Evolutionary conservation across 2,113 vertebrate species (phyloP).

Genomic region (Leucopsar rothschildi): DNA sequence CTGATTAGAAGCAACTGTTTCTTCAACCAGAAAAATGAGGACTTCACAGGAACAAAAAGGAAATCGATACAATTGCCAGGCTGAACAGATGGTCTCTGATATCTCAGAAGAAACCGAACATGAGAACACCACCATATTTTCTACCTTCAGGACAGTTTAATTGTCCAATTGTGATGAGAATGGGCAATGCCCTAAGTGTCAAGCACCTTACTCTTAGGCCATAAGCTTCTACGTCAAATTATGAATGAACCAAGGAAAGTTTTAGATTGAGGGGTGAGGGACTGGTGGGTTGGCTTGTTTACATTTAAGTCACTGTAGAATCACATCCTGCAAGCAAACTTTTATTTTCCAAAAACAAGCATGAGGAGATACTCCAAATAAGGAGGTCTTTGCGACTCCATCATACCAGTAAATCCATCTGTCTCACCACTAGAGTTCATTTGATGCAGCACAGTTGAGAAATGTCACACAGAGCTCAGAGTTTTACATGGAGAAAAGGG

Average conservation of each 20-base stretch:
- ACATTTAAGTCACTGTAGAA: not conserved
- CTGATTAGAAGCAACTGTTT: not conserved
- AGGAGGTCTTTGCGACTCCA: not conserved
- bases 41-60: not conserved
- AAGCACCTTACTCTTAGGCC: not conserved
- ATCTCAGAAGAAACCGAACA: not conserved
- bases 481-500: not conserved
- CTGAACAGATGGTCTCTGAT: not conserved
- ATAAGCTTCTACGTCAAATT: not conserved
- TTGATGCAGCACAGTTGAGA: not conserved
- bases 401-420: not conserved
- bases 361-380: not conserved
- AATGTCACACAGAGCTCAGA: not conserved
- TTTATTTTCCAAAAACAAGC: not conserved
- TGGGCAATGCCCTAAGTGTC: fast-evolving
- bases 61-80: not conserved
- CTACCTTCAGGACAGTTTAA: not conserved
- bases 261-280: not conserved
- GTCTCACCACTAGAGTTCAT: not conserved
- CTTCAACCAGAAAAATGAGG: not conserved
- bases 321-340: not conserved
- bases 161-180: not conserved
- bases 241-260: not conserved
- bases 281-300: not conserved
- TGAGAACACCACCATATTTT: fast-evolving